Conservation (phyloP, 2,888 invertebrate species). For the Metacarcinus magister region DNA sequence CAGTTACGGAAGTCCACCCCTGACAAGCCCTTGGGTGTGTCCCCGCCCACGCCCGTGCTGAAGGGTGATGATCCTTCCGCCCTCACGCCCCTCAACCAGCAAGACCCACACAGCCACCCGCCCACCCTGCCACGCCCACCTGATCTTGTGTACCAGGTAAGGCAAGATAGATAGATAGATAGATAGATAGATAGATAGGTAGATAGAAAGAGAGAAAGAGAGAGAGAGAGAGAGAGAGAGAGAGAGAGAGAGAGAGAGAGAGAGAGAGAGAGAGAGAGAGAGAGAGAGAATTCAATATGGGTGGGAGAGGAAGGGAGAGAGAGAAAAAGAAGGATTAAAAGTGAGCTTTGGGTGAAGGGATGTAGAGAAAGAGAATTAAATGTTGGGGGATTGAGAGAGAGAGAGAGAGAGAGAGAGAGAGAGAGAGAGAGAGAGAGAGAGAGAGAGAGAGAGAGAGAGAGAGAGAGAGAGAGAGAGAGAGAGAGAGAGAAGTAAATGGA, state of each 20-base stretch:
- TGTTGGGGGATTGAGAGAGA: neutral
- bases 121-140: constrained; percentile 68
- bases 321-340: neutral
- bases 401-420: neutral
- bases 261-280: constrained; percentile 56
- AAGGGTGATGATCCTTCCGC: constrained; percentile 72
- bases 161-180: neutral
- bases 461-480: neutral
- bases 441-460: neutral
- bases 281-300: constrained; percentile 46
- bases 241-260: neutral
- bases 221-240: neutral
- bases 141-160: constrained; percentile 74
- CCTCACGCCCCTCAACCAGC: constrained; percentile 74
- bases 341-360: neutral
- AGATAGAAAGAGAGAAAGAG: neutral
- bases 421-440: neutral
- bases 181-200: no score
- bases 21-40: constrained; percentile 70
- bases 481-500: neutral
- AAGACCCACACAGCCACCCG: constrained; percentile 62
- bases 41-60: constrained; percentile 71
- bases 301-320: neutral
- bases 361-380: neutral
- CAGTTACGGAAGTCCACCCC: constrained; percentile 67